Evolutionary conservation across 1,140 invertebrate genomes (phyloP).

Genomic region (Vanessa atalanta): DNA sequence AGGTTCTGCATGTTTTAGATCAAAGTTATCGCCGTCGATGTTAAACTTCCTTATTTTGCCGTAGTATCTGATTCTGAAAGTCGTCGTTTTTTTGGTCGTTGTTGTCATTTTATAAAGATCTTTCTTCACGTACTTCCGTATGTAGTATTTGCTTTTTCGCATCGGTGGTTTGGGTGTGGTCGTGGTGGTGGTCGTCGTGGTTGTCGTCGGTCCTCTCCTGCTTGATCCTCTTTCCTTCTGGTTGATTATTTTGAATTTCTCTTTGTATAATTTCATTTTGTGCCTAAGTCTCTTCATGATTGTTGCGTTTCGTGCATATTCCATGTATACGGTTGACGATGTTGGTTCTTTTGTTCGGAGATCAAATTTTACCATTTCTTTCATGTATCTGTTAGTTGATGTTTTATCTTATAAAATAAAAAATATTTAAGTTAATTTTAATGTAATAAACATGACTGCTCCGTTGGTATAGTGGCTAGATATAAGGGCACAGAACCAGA

Average conservation of each 20-base stretch:
- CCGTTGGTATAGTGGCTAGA: no score
- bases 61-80: constrained; percentile 23
- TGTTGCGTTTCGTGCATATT: constrained; percentile 26
- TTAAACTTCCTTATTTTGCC: constrained; percentile 19
- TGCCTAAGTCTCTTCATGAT: constrained; percentile 22
- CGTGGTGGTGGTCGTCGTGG: constrained; percentile 16
- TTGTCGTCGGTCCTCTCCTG: constrained; percentile 33
- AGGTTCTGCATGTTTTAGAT: no score
- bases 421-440: no score
- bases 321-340: neutral
- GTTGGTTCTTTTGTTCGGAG: neutral
- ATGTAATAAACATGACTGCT: no score
- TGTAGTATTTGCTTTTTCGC: constrained; percentile 41
- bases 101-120: constrained; percentile 38
- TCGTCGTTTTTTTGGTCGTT: constrained; percentile 27
- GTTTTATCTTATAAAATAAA: neutral
- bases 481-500: no score
- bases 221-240: constrained; percentile 23
- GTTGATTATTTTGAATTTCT: constrained; percentile 25
- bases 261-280: constrained; percentile 30
- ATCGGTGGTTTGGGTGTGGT: constrained; percentile 29
- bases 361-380: neutral
- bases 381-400: neutral
- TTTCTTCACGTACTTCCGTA: constrained; percentile 35
- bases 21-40: neutral